Percentiles rank a stretch among this genome's conserved stretches.
These are phyloP conservation scores for Strigamia transsilvanica DNA, from an alignment of 2,888 invertebrate species.

Conservation along the genomic window DNA sequence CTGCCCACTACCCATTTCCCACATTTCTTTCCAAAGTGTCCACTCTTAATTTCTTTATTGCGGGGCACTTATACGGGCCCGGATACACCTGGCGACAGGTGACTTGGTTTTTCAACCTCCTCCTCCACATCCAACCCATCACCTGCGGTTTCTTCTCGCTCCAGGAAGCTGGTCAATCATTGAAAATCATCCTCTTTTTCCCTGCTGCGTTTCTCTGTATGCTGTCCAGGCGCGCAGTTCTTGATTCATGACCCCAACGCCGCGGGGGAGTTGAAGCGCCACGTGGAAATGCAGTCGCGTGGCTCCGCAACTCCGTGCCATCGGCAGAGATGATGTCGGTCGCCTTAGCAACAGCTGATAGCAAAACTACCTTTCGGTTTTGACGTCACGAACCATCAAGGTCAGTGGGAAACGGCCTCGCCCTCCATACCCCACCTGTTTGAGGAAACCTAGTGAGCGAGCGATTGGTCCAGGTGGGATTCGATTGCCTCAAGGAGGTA, in stretches of 20 bases:
- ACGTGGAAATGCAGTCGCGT: slow-evolving; percentile 22
- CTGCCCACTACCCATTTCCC: neutral
- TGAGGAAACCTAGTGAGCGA: slow-evolving; percentile 17
- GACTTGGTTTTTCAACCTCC: neutral
- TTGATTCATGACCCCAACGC: slow-evolving; percentile 48
- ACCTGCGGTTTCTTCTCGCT: slow-evolving; percentile 23
- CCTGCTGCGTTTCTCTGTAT: slow-evolving; percentile 38
- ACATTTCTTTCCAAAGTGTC: neutral
- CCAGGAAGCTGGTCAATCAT: slow-evolving; percentile 48
- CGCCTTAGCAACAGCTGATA: slow-evolving; percentile 25
- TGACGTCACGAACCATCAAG: slow-evolving; percentile 30
- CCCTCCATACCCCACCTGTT: slow-evolving; percentile 41
- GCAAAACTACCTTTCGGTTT: neutral
- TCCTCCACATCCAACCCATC: slow-evolving; percentile 40
- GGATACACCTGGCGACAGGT: slow-evolving; percentile 49
- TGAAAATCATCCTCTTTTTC: slow-evolving; percentile 37
- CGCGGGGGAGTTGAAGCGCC: slow-evolving; percentile 27
- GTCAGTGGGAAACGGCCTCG: slow-evolving; percentile 43
- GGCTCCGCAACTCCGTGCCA: slow-evolving; percentile 26
- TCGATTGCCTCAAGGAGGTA: slow-evolving; percentile 45
- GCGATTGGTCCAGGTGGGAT: slow-evolving; percentile 40
- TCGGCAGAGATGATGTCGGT: slow-evolving; percentile 33
- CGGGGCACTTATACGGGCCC: neutral
- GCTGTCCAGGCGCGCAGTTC: neutral
- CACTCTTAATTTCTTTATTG: slow-evolving; percentile 33